These are phyloP conservation scores for Ceyx erithaca DNA, from an alignment of 2,797 vertebrate genomes.

Conservation along the genomic window DNA sequence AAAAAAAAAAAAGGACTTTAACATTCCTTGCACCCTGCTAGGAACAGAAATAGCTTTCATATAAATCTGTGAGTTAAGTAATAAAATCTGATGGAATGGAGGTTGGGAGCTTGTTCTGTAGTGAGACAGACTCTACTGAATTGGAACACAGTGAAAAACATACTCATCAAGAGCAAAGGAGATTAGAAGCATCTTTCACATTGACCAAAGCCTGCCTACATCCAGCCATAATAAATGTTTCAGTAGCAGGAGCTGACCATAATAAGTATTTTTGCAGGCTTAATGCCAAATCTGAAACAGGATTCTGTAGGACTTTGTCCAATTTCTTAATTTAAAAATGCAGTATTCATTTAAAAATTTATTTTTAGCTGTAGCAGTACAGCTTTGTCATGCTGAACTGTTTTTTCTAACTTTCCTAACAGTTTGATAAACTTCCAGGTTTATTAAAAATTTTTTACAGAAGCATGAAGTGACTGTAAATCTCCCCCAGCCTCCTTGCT, in stretches of 20 bases:
- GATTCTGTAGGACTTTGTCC: slow-evolving; percentile 56
- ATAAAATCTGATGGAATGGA: slow-evolving; percentile 36
- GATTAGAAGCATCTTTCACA: slow-evolving; percentile 56
- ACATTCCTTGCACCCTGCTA: slow-evolving; percentile 30
- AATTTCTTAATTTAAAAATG: slow-evolving; percentile 74
- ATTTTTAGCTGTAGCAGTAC: slow-evolving; percentile 58
- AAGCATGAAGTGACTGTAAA: slow-evolving; percentile 55
- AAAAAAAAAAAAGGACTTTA: not conserved
- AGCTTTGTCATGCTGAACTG: slow-evolving; percentile 1
- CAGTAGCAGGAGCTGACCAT: slow-evolving; percentile 66
- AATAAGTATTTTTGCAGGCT: slow-evolving; percentile 67
- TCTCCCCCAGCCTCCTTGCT: not conserved
- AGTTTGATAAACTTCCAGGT: slow-evolving; percentile 60
- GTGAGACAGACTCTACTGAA: slow-evolving; percentile 22
- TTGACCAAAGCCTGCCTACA: slow-evolving; percentile 31
- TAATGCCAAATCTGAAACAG: slow-evolving; percentile 61
- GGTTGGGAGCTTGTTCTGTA: not conserved
- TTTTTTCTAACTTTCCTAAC: slow-evolving; percentile 39
- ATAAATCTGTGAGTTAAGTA: slow-evolving; percentile 50
- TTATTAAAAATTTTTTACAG: slow-evolving; percentile 66
- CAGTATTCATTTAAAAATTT: slow-evolving; percentile 51
- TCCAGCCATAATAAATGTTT: slow-evolving; percentile 57
- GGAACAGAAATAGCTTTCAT: slow-evolving; percentile 68
- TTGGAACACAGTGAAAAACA: slow-evolving; percentile 62
- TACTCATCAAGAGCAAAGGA: slow-evolving; percentile 29